Conservation (phyloP, 2,113 vertebrate species). For the Calcarius ornatus region DNA sequence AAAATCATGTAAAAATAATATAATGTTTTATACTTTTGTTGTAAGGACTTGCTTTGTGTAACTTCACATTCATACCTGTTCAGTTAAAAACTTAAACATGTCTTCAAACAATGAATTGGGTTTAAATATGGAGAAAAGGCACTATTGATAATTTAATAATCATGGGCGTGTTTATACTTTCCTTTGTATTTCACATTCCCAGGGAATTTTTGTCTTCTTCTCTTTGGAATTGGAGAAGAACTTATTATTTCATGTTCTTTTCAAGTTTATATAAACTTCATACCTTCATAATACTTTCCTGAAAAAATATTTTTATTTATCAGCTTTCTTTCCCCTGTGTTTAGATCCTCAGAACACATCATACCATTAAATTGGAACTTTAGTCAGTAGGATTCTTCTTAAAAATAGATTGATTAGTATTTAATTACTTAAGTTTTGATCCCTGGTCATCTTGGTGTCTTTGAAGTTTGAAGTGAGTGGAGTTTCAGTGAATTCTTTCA, state of each 20-base stretch:
- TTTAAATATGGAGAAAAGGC: background rate
- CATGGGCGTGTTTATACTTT: background rate
- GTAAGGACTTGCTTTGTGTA: background rate
- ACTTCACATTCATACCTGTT: background rate
- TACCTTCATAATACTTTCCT: background rate
- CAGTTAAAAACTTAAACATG: background rate
- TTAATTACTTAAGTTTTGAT: background rate
- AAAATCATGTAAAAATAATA: background rate
- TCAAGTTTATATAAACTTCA: background rate
- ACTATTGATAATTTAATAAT: background rate
- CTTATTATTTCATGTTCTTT: background rate
- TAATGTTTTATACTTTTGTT: background rate
- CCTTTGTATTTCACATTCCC: background rate
- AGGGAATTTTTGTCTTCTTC: background rate
- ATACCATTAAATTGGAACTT: background rate
- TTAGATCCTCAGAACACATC: background rate
- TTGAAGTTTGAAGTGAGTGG: background rate
- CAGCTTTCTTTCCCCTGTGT: background rate
- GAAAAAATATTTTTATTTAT: background rate
- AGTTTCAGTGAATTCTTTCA: background rate
- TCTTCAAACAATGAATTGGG: background rate
- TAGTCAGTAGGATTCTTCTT: background rate
- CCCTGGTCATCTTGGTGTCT: background rate
- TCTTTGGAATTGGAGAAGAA: background rate
- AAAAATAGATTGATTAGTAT: background rate